Percentiles rank a stretch among this genome's conserved stretches.
phyloP scores from a whole-genome alignment of 2,888 invertebrate species.

The Drosophila stalkeri region DNA sequence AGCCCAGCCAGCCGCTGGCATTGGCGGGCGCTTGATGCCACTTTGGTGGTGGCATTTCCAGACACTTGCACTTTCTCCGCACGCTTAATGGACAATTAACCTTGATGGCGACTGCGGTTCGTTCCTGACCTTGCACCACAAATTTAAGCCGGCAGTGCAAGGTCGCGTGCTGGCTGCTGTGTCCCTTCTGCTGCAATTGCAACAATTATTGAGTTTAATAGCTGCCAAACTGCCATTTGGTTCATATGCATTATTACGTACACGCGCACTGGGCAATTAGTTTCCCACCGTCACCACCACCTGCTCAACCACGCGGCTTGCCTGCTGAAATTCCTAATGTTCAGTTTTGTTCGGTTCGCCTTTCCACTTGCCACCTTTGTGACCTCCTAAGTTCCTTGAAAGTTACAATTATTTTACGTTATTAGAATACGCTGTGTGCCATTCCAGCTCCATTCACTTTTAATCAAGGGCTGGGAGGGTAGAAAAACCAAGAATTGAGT shows the following conservation, averaged over 20 bases:
- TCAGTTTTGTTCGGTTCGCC: background rate
- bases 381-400: conserved; percentile 9
- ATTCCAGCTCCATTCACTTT: conserved; percentile 49
- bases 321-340: conserved; percentile 5
- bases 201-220: conserved; percentile 72
- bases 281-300: conserved; percentile 26
- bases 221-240: conserved; percentile 44
- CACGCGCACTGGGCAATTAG: conserved; percentile 53
- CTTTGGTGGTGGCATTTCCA: conserved; percentile 68
- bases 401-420: conserved; percentile 9
- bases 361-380: conserved; percentile 11
- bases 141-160: conserved; percentile 33
- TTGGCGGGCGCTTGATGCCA: conserved; percentile 44
- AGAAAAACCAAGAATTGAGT: background rate
- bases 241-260: conserved; percentile 71
- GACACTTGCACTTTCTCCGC: conserved; percentile 79
- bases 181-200: conserved; percentile 48
- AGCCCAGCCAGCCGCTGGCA: conserved; percentile 29
- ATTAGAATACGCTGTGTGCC: conserved; percentile 21
- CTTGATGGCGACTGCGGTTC: conserved; percentile 63
- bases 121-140: conserved; percentile 60
- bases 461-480: background rate
- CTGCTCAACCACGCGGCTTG: conserved; percentile 34
- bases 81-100: conserved; percentile 80
- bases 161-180: conserved; percentile 34